phyloP scores from a whole-genome alignment of 2,888 invertebrate genomes.

The Gari tellinella region DNA sequence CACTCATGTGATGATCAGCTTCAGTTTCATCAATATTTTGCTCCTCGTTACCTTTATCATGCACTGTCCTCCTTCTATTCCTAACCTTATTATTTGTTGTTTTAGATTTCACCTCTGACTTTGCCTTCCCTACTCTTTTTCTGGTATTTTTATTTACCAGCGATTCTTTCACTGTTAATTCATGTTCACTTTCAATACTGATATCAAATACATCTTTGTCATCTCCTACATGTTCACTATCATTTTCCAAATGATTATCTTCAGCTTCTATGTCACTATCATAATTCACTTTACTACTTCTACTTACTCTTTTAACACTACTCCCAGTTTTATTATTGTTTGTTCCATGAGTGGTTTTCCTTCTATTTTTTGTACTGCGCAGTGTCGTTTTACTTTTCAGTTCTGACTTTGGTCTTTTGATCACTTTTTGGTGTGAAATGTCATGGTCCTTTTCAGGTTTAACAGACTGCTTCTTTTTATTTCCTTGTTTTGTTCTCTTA shows the following conservation, averaged over 20 bases:
- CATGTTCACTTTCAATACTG: not conserved
- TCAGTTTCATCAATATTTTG: no score
- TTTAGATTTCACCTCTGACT: constrained; percentile 3
- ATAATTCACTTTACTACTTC: constrained; percentile 9
- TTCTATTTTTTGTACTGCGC: constrained; percentile 2
- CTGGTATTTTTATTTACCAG: not conserved
- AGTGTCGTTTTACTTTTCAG: constrained; percentile 17
- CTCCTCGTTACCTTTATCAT: no score
- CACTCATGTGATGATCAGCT: no score
- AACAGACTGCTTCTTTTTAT: not conserved
- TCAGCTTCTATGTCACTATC: constrained; percentile 3
- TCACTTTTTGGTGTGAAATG: not conserved
- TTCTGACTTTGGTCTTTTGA: constrained; percentile 6
- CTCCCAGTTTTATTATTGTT: not conserved
- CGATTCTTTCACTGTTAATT: no score
- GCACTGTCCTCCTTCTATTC: constrained; percentile 6
- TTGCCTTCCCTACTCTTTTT: constrained; percentile 7
- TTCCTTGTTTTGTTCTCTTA: constrained; percentile 2
- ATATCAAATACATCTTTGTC: not conserved
- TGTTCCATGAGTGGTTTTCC: constrained; percentile 21
- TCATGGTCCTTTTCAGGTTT: not conserved
- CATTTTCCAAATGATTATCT: not conserved
- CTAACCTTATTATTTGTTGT: not conserved
- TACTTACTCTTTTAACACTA: constrained; percentile 1
- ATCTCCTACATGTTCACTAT: not conserved